Evolutionary conservation across 2,888 invertebrate species (phyloP), one percentile per base, ranked within the genome.

Genomic region (Coleophora deauratella): DNA sequence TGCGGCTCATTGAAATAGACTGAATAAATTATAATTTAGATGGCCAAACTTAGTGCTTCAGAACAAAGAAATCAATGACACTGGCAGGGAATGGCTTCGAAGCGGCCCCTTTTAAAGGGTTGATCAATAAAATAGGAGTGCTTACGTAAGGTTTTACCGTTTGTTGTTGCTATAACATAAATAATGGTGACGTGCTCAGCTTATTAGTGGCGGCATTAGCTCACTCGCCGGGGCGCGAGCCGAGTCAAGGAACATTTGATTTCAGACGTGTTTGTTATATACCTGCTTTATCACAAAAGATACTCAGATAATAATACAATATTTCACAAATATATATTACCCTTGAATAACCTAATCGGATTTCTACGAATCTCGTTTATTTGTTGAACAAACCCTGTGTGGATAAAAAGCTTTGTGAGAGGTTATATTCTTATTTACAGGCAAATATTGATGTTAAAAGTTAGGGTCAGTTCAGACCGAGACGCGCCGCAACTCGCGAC

Each of bases 111-210:
- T 31, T 2, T 7, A 31, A 31, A 31, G 31, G 31, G 56, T 64
- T 53, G 55, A 59, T 51, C 59, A 61, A 54, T 69, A 66, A 72
- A 73, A 68, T 65, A 63, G 61, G 66, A 62, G 63, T 57, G 59
- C 54, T 54, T 56, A 57, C 59, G 56, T 57, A 64, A 62, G 69
- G 71, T 72, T 66, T 73, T 72, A 64, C 70, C 70, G 65, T 66
- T 65, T 71, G 66, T 67, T 72, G 64, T 72, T 71, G 68, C 75
- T 62, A 73, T 72, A 77, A 76, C 73, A 76, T 80, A 81, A 81
- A 81, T 80, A 79, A 79, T 61, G 62, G 58, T 72, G 72, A 80
- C 82, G 80, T 80, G 81, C 81, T 79, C 72, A 49, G 82, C 68
- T 74, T 84, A 76, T 80, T 81, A 79, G 75, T 76, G 47, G 72